Conservation (phyloP, 1,140 invertebrate species). For the Solenopsis invicta region DNA sequence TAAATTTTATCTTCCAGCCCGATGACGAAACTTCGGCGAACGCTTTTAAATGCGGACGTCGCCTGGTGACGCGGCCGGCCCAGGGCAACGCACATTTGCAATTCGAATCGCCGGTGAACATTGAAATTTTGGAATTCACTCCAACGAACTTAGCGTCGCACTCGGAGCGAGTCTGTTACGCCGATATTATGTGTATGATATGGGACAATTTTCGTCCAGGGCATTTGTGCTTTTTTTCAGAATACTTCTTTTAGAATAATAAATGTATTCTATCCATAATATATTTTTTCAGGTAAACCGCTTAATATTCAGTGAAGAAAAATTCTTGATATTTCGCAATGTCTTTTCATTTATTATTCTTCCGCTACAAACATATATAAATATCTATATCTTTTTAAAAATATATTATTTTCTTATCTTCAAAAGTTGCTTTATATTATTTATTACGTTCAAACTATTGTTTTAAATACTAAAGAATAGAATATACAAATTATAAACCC, state of each 20-base stretch:
- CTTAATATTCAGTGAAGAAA: background rate
- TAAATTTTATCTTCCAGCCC: slow-evolving; percentile 60
- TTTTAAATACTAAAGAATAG: background rate
- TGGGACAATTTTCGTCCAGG: slow-evolving; percentile 45
- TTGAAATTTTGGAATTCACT: slow-evolving; percentile 80
- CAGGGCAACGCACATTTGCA: slow-evolving; percentile 76
- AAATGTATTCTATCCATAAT: too few species aligned
- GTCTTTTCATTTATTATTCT: background rate
- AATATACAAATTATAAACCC: background rate
- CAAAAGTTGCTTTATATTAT: too few species aligned
- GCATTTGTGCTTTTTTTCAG: background rate
- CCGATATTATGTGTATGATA: slow-evolving; percentile 1
- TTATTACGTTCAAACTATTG: too few species aligned
- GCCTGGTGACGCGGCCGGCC: slow-evolving; percentile 43
- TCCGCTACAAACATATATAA: background rate
- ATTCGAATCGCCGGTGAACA: slow-evolving; percentile 81
- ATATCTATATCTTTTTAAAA: background rate
- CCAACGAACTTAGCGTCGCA: slow-evolving; percentile 67
- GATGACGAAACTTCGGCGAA: slow-evolving; percentile 73
- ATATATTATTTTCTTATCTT: background rate
- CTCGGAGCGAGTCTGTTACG: slow-evolving; percentile 9
- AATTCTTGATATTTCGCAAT: background rate
- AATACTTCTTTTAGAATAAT: background rate
- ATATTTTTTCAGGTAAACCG: background rate
- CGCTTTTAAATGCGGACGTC: slow-evolving; percentile 72